Conservation (phyloP, 1,140 invertebrate species). For the Vanessa tameamea region DNA sequence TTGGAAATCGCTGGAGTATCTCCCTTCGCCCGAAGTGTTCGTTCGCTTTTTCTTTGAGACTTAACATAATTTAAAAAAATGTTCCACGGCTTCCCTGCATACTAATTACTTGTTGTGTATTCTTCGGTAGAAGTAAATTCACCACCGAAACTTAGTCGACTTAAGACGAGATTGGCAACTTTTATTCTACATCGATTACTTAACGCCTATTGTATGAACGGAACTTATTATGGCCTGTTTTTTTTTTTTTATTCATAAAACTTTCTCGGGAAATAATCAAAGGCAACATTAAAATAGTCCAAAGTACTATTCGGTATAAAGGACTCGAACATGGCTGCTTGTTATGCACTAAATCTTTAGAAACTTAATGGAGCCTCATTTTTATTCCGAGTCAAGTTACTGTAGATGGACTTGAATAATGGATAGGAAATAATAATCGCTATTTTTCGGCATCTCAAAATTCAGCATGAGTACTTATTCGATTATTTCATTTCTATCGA, state of each 20-base stretch:
- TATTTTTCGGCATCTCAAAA: constrained; percentile 27
- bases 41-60: constrained; percentile 73
- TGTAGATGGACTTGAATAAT: constrained; percentile 55
- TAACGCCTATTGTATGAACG: constrained; percentile 46
- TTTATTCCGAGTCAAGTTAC: constrained; percentile 65
- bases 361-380: constrained; percentile 73
- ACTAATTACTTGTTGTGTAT: constrained; percentile 79
- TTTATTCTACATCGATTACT: constrained; percentile 69
- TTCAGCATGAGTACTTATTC: background rate
- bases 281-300: constrained; percentile 50
- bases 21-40: constrained; percentile 58
- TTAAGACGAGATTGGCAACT: constrained; percentile 72
- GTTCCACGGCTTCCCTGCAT: constrained; percentile 70
- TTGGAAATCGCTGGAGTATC: constrained; percentile 74
- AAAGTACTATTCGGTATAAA: constrained; percentile 49
- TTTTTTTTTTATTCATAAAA: constrained; percentile 15
- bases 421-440: constrained; percentile 57
- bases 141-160: constrained; percentile 59
- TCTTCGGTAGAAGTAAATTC: constrained; percentile 62
- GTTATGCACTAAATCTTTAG: constrained; percentile 67
- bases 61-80: constrained; percentile 81
- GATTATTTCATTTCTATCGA: background rate
- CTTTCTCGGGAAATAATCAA: constrained; percentile 52
- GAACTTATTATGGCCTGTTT: constrained; percentile 8
- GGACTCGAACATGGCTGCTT: constrained; percentile 53